Base-by-base conservation (phyloP, 2,113 vertebrate species). In the Cricetomys ansorgei region DNA sequence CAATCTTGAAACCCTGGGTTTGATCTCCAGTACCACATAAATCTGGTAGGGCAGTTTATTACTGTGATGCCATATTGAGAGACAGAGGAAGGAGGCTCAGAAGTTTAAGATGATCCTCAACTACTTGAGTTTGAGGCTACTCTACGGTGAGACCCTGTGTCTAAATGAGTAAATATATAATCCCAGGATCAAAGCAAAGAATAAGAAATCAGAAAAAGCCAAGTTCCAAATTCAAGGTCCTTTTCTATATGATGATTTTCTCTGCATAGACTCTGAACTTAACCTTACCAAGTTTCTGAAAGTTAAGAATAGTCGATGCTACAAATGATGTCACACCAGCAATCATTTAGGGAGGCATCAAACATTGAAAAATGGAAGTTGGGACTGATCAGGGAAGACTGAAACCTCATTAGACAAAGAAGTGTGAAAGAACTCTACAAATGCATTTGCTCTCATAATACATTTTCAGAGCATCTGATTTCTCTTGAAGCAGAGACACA, bases 401-500 rank as follows among this genome's bases (percentile, higher is more conserved):
- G 4, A 88, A 72, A 53, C 2, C 25, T 19, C 64, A 10, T 64
- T 43, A 72, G 37, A 62, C 59, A 55, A n/a, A 17, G 37, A 55
- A 62, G 16, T 3, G 1, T 7, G 12, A 5, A 45, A 81, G 2
- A 7, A 94, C 29, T 84, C 75, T 89, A 73, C 57, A 37, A 73
- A 88, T 31, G 59, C 67, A 69, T 67, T 93, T 59, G 75, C 70
- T 94, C 87, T 92, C 72, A 7, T 17, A 11, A 72, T 91, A 53
- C 34, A 57, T 91, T 96, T 96, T 96, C 83, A 87, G 95, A 96
- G 64, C 45, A 94, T 95, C 87, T 92, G 73, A 40, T 95, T 96
- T 94, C 86, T 95, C 86, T 59, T 37, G 43, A 95, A 92, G 40
- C 83, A 91, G 50, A 85, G 80, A 87, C 79, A 89, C 15, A 88